Base-by-base conservation (phyloP, 1,140 invertebrate species). In the Lepidurus packardi region DNA sequence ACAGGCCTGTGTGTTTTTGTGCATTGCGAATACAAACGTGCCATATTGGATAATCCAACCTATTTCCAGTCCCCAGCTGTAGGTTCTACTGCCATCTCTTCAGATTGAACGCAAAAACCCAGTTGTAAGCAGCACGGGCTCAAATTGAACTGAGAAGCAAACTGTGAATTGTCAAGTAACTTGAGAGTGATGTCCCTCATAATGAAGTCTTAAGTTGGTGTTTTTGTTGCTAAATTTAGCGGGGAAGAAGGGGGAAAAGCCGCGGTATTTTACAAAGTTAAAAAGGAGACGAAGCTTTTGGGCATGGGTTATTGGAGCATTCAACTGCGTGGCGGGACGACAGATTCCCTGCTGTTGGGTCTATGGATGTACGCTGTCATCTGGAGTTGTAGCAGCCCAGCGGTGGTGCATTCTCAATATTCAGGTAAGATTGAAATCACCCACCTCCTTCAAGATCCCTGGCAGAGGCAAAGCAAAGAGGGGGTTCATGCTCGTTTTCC, bases 281-380 rank as follows among this genome's bases (percentile, higher is more conserved):
- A 16, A n/a, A n/a, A 21, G 16, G 13, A 1, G 16, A 21, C 16
- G 53, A 65, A 16, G 13, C 16, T 34, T 34, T 34, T 34, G 3
- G 34, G 16, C 53, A 65, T 65, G 53, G 53, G 13, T 11, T 65
- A 13, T 65, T 13, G 53, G 21, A 16, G 53, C 53, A 16, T 65
- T 65, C n/a, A 65, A 16, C 53, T 7, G 53, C 53, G 53, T 65
- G 53, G 53, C 21, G 21, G 9, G 16, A n/a, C 16, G 53, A 65
- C 13, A 0, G 53, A 65, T 65, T 65, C 53, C 53, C 53, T 16
- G 53, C 53, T 65, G 53, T 65, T 65, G 53, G 13, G 53, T 65
- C 53, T 65, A 65, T 65, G 53, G 53, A 65, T 65, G 53, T 65
- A n/a, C 53, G 53, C 53, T 65, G 53, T 65, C 53, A 65, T 65